These are phyloP conservation scores for Nestor notabilis DNA, from an alignment of 2,113 vertebrate species.

Conservation along the genomic window DNA sequence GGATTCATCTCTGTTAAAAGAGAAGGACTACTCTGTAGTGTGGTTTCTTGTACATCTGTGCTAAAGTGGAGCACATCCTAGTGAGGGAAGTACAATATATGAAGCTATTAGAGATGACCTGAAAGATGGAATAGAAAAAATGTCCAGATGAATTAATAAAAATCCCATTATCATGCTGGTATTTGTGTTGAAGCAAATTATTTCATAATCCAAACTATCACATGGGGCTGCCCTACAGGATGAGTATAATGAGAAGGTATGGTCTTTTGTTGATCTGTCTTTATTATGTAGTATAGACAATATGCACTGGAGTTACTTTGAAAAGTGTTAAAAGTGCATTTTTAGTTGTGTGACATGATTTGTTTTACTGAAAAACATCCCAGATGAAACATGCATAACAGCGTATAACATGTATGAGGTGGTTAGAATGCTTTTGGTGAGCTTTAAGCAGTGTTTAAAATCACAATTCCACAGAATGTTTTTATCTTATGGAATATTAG, in stretches of 20 bases:
- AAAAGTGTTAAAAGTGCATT: not conserved
- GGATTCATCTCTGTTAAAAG: not conserved
- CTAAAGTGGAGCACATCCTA: not conserved
- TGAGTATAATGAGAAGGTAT: not conserved
- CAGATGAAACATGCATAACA: not conserved
- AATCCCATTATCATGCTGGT: not conserved
- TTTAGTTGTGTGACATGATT: not conserved
- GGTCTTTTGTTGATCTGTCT: not conserved
- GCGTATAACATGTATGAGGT: not conserved
- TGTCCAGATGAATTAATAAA: not conserved
- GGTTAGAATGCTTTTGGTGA: not conserved
- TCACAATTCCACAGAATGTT: not conserved
- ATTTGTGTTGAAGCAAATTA: not conserved
- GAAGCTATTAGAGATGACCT: not conserved
- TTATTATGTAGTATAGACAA: not conserved
- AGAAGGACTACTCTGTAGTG: not conserved
- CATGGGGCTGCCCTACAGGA: not conserved
- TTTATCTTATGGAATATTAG: not conserved
- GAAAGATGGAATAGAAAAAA: not conserved
- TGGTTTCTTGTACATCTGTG: conserved; percentile 50
- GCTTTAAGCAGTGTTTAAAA: not conserved
- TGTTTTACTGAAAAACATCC: not conserved
- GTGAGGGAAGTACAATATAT: not conserved
- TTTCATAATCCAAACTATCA: not conserved
- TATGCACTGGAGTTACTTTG: not conserved